Percentiles rank a stretch among this genome's conserved stretches.
Evolutionary conservation across 2,797 vertebrate species (phyloP).

Genomic region (Macropodus opercularis): DNA sequence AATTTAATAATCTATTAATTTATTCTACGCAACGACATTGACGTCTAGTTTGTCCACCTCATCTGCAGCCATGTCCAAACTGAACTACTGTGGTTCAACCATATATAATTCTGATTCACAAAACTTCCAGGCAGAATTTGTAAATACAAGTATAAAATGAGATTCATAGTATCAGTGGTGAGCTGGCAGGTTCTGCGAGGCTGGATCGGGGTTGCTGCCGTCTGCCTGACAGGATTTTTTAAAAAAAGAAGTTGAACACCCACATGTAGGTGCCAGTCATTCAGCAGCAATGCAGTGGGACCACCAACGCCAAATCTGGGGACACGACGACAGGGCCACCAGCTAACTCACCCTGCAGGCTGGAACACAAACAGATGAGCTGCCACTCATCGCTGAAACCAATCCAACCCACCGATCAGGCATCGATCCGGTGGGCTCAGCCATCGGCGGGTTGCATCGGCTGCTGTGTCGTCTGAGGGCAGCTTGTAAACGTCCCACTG

Average conservation of each 20-base stretch:
- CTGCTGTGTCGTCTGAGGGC: not conserved
- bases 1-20: too few species aligned
- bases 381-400: slow-evolving; percentile 57
- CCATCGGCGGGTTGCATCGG: not conserved
- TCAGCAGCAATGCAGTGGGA: slow-evolving; percentile 1
- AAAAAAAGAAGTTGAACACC: too few species aligned
- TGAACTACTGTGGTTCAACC: too few species aligned
- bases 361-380: slow-evolving; percentile 76
- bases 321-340: slow-evolving; percentile 13
- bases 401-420: slow-evolving; percentile 62
- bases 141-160: not conserved
- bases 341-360: too few species aligned
- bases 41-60: too few species aligned
- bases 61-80: too few species aligned
- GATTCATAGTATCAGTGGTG: not conserved
- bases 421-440: slow-evolving; percentile 37
- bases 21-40: too few species aligned
- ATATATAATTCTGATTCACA: not conserved
- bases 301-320: not conserved
- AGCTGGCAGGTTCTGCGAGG: not conserved
- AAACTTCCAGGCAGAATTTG: not conserved
- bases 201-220: not conserved
- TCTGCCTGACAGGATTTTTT: slow-evolving; percentile 1
- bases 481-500: slow-evolving; percentile 61
- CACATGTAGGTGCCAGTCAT: not conserved